Base-by-base conservation (phyloP, 2,113 vertebrate genomes). In the Corynorhinus townsendii region DNA sequence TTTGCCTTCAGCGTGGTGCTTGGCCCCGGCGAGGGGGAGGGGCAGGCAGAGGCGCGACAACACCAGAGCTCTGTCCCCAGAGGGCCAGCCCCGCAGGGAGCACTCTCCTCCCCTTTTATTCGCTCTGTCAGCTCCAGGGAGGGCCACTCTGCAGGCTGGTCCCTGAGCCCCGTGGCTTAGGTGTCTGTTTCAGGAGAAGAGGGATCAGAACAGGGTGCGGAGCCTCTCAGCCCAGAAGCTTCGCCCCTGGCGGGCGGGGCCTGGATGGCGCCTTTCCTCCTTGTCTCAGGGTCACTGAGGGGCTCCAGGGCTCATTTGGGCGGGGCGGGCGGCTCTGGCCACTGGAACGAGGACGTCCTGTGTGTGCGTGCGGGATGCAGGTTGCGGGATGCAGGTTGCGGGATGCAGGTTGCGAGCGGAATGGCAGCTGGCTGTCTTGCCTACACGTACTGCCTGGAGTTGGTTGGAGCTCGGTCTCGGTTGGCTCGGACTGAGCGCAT, bases 401-500 rank as follows among this genome's bases (percentile, higher is more conserved):
- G 79, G 49, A 76, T 59, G 7, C 87, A 52, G 75, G 52, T 91
- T 95, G 87, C 90, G 71, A 71, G 84, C 97, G 92, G 92, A 93
- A 92, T 95, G 84, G 52, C 81, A 89, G 95, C 68, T 96, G 94
- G 64, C 95, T 96, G 93, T 93, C 95, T 80, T 94, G 93, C 88
- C 85, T 80, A 33, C 90, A 81, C 26, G 7, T 90, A 94, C 89
- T 45, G 2, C 94, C 96, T 94, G 72, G 90, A 86, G 56, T 95
- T 97, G 91, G 49, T 66, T 89, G 62, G 98, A 96, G 90, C 97
- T 95, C 80, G 90, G 79, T 96, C 93, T 97, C 96, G 96, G 17
- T 97, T 97, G 96, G 95, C 97, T 97, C 92, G 96, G 94, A 94
- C 96, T 96, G 96, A 97, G 96, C 97, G 56, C 96, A 83, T 90